Base-by-base conservation (phyloP, 2,113 vertebrate species). In the Myxocyprinus asiaticus region DNA sequence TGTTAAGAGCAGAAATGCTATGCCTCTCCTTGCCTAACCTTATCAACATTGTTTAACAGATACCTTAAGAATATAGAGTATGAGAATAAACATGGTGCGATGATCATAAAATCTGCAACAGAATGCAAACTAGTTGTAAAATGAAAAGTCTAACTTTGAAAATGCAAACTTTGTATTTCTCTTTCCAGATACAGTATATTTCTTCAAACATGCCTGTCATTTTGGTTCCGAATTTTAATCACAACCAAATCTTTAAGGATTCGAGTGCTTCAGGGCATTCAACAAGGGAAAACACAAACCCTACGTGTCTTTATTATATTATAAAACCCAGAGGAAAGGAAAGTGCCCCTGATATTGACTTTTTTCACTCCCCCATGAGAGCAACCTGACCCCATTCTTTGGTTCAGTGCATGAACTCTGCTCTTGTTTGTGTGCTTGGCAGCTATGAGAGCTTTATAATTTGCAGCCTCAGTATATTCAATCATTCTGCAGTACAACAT, bases 401-500 rank as follows among this genome's bases (percentile, higher is more conserved):
- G 72, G 58, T 62, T 74, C 58, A 63, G 72, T 42, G 59, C 72
- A 63, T 63, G 72, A 44, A 22, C 64, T 67, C 72, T 74, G 45
- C 72, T 74, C 72, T 74, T 74, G 72, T 74, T 74, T 74, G 48
- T 74, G 72, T 73, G 59, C 14, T 64, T 66, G 68, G 42, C 42
- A 72, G 53, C 68, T 53, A 73, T 44, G 42, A 62, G 63, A 81
- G 77, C 80, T 82, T 81, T 67, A 78, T 70, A 86, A 82, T 83
- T 85, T 67, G 80, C 74, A 74, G 72, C 83, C 70, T 67, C 15
- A 75, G 17, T 74, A 71, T 66, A 76, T 79, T 76, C 78, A 82
- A 82, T 84, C 83, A 76, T 86, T 67, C 59, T 78, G 58, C 76
- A 80, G 76, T 74, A 74, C 48, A 68, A 78, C 77, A 76, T 77